phyloP scores from a whole-genome alignment of 2,888 invertebrate genomes.

The Cantharis nigra region DNA sequence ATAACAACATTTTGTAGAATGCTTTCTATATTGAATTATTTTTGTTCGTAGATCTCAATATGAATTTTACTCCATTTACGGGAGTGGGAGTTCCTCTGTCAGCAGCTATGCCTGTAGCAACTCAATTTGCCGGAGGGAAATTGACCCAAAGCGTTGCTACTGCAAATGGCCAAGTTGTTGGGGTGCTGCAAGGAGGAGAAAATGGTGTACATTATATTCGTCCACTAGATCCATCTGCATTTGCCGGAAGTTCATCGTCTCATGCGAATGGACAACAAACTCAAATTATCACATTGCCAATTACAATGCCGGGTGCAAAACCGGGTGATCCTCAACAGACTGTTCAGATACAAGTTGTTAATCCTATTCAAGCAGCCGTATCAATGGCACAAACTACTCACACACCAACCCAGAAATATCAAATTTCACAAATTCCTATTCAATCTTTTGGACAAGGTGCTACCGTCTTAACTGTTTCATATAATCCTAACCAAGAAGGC shows the following conservation, averaged over 20 bases:
- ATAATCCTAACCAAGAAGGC: conserved; percentile 64
- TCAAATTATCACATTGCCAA: conserved; percentile 77
- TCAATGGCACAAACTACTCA: conserved; percentile 48
- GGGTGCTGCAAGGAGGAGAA: conserved; percentile 70
- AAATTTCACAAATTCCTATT: conserved; percentile 74
- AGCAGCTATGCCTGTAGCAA: conserved; percentile 64
- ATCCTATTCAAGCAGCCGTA: conserved; percentile 46
- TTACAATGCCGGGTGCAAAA: conserved; percentile 75
- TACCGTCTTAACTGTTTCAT: conserved; percentile 76
- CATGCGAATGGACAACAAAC: conserved; percentile 53
- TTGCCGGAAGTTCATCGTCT: conserved; percentile 50
- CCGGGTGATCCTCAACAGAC: conserved; percentile 78
- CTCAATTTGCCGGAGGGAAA: conserved; percentile 67
- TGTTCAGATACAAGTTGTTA: conserved; percentile 71
- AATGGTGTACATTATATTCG: conserved; percentile 78
- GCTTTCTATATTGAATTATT: not conserved
- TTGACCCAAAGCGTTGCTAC: conserved; percentile 72
- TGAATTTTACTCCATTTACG: conserved; percentile 80
- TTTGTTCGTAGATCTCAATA: conserved; percentile 52
- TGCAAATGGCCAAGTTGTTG: conserved; percentile 71
- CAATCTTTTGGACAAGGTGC: conserved; percentile 75
- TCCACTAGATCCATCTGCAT: conserved; percentile 62
- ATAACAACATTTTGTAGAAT: not conserved
- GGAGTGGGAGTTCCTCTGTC: conserved; percentile 65
- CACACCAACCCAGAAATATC: conserved; percentile 72